Conservation (phyloP, 2,113 vertebrate species). For the Rhea pennata region DNA sequence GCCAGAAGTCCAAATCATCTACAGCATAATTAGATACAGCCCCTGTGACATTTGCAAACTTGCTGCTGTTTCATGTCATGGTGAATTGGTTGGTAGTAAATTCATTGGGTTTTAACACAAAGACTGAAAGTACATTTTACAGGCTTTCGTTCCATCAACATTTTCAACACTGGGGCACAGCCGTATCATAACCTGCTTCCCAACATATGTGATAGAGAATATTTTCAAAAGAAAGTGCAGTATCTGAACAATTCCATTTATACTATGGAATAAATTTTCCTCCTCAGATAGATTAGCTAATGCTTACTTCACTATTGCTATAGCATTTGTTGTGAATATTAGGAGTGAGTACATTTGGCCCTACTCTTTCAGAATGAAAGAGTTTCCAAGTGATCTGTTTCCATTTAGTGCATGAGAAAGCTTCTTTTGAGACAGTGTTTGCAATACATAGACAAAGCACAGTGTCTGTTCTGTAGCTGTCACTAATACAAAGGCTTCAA, state of each 20-base stretch:
- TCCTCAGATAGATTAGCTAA: neutral
- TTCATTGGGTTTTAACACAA: neutral
- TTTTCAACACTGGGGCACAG: neutral
- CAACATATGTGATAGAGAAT: neutral
- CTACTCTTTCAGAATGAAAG: neutral
- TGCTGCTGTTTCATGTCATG: neutral
- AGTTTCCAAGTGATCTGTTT: neutral
- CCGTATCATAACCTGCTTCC: neutral
- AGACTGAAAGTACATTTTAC: neutral
- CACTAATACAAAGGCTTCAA: neutral
- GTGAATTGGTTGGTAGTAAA: neutral
- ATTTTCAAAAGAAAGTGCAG: neutral
- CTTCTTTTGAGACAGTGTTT: neutral
- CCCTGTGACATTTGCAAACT: neutral
- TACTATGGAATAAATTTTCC: neutral
- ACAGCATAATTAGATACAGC: neutral
- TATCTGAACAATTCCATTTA: neutral
- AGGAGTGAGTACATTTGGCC: neutral
- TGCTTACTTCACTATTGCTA: neutral
- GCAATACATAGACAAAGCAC: neutral
- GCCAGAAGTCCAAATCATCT: neutral
- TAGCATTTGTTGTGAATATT: neutral
- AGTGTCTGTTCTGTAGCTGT: neutral
- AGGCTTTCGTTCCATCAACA: neutral
- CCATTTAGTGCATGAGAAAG: neutral